Percentiles rank a stretch among this genome's conserved stretches.
These are phyloP conservation scores for Sycophaga agraensis DNA, from an alignment of 1,140 invertebrate genomes.

Conservation along the genomic window DNA sequence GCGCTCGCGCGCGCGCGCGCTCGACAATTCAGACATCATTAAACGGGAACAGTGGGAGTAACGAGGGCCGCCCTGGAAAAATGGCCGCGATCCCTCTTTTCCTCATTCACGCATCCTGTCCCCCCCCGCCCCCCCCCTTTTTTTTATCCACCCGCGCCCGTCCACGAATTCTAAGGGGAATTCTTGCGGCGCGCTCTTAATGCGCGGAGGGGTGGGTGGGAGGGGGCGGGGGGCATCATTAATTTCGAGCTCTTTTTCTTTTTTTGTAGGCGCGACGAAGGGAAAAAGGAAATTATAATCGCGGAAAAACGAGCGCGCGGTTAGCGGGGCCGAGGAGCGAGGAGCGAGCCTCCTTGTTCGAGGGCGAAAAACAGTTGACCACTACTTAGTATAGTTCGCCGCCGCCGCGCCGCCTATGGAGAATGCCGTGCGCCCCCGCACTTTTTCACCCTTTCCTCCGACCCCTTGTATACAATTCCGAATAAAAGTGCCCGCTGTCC, in stretches of 20 bases:
- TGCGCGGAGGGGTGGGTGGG: too few relatives aligned
- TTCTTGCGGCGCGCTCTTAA: constrained; percentile 26
- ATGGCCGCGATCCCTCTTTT: constrained; percentile 28
- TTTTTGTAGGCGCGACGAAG: neutral
- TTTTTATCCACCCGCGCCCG: constrained; percentile 5
- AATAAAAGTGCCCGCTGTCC: too few relatives aligned
- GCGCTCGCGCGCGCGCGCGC: too few relatives aligned
- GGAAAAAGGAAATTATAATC: constrained; percentile 15
- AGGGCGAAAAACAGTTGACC: neutral
- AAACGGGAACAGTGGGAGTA: constrained; percentile 43
- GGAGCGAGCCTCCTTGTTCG: constrained; percentile 2
- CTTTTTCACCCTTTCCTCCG: too few relatives aligned
- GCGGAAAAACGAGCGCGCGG: constrained; percentile 4
- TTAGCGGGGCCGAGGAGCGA: neutral
- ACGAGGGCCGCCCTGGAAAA: constrained; percentile 34
- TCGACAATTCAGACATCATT: constrained; percentile 46
- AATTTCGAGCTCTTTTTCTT: constrained; percentile 32
- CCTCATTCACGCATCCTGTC: neutral
- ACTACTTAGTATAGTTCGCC: too few relatives aligned
- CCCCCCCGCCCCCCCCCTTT: neutral
- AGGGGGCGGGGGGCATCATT: constrained; percentile 38
- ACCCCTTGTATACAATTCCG: too few relatives aligned
- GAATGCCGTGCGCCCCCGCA: too few relatives aligned
- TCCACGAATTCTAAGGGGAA: constrained; percentile 40
- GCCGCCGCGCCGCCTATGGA: too few relatives aligned